A percentile compares a stretch with the other conserved stretches of the same genome.
These are phyloP conservation scores for Triplophysa bombifrons DNA, from an alignment of 2,797 vertebrate genomes.

Conservation along the genomic window DNA sequence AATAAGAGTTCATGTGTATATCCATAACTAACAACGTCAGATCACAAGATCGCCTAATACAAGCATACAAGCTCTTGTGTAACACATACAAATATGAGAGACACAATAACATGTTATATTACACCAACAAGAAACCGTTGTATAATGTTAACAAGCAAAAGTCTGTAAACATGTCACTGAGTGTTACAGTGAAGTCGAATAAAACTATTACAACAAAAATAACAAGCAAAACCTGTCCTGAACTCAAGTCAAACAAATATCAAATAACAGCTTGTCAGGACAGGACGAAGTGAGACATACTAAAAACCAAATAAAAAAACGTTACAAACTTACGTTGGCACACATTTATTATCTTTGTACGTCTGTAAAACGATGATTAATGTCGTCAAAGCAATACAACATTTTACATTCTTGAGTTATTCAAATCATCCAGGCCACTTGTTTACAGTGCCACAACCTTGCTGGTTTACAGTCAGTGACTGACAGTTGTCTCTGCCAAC, in stretches of 20 bases:
- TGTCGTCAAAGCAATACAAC: background rate
- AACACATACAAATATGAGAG: background rate
- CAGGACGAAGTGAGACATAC: background rate
- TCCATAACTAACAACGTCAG: background rate
- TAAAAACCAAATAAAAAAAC: background rate
- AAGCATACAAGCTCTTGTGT: no score
- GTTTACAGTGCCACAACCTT: slow-evolving; percentile 48
- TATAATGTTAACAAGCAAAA: background rate
- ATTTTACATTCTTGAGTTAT: slow-evolving; percentile 42
- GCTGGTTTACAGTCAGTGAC: slow-evolving; percentile 36
- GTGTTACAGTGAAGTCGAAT: background rate
- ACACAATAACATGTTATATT: background rate
- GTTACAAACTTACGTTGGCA: background rate
- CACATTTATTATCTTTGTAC: background rate
- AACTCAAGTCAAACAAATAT: background rate
- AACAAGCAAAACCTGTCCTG: background rate
- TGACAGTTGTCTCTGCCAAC: slow-evolving; percentile 31
- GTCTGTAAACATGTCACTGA: no score
- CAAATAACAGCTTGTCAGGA: background rate
- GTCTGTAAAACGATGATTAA: slow-evolving; percentile 3
- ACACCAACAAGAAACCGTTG: background rate
- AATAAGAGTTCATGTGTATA: background rate
- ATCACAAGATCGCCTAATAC: background rate
- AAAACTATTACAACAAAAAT: background rate
- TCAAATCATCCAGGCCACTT: slow-evolving; percentile 7